Base-by-base conservation (phyloP, 2,797 vertebrate genomes). In the Cetoscarus ocellatus region DNA sequence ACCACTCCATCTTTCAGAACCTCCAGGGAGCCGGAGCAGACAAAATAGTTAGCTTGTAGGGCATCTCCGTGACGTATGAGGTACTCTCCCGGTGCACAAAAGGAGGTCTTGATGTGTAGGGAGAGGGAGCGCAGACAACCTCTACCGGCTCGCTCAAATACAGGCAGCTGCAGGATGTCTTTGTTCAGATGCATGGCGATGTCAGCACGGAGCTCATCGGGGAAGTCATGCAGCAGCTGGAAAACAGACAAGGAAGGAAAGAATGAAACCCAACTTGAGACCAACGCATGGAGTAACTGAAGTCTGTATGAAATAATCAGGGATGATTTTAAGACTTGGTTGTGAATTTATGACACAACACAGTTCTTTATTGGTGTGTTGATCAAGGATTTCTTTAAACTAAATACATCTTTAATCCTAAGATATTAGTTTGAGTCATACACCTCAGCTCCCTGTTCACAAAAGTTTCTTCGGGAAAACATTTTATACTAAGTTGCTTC, bases 121-220 rank as follows among this genome's bases (percentile, higher is more conserved):
- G 98, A 99, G 67, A 99, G 95, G 19, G 98, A 97, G 61, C 97
- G 96, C 61, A 99, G 93, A 82, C 97, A 99, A 69, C 98, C 98
- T 73, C 96, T 93, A 85, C 97, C 96, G 35, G 97, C 97, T 0
- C 93, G 94, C 86, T 96, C 94, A 6, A 99, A 99, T 54, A 99
- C 84, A 0, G 97, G 94, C 83, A 99, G 94, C 94, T 97, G 97
- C 89, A 99, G 91, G 90, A 99, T 98, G 92, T 99, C 97, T 90
- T 98, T 97, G 91, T 99, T 97, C 71, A 98, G 94, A 80, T 99
- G 96, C 97, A 98, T 97, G 78, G 97, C 96, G 36, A 99, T 96
- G 47, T 99, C 97, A 0, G 97, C 97, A 0, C 96, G 95, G 79
- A 99, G 94, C 85, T 99, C 97, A 0, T 98, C 97, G 0, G 97